Evolutionary conservation across 2,797 vertebrate species (phyloP).

Genomic region (Momotus momota): DNA sequence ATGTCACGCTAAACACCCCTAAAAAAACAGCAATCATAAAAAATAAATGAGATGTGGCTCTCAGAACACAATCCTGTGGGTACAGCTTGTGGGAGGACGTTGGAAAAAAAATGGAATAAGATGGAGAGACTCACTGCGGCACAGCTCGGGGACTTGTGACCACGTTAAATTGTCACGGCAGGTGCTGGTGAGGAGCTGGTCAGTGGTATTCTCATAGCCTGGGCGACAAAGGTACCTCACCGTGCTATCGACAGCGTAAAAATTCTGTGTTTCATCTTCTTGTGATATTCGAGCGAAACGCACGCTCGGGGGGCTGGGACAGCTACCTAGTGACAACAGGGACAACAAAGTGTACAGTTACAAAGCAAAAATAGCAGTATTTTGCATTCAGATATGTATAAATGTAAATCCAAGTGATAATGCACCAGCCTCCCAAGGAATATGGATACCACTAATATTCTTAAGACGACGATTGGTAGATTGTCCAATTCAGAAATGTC

Average conservation of each 20-base stretch:
- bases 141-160: background rate
- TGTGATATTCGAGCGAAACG: background rate
- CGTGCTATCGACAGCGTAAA: background rate
- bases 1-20: background rate
- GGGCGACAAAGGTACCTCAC: background rate
- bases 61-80: accelerated
- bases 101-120: background rate
- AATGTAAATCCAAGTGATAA: accelerated
- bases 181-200: background rate
- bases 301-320: background rate
- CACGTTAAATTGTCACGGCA: background rate
- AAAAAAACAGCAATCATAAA: background rate
- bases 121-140: conserved; percentile 6
- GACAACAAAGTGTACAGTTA: accelerated
- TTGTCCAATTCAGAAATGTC: background rate
- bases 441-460: accelerated
- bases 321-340: background rate
- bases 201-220: background rate
- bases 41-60: accelerated
- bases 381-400: accelerated
- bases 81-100: accelerated
- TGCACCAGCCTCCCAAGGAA: accelerated
- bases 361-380: background rate
- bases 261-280: background rate
- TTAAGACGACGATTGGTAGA: background rate